Base-by-base conservation (phyloP, 2,797 vertebrate species). In the Taeniopygia guttata region DNA sequence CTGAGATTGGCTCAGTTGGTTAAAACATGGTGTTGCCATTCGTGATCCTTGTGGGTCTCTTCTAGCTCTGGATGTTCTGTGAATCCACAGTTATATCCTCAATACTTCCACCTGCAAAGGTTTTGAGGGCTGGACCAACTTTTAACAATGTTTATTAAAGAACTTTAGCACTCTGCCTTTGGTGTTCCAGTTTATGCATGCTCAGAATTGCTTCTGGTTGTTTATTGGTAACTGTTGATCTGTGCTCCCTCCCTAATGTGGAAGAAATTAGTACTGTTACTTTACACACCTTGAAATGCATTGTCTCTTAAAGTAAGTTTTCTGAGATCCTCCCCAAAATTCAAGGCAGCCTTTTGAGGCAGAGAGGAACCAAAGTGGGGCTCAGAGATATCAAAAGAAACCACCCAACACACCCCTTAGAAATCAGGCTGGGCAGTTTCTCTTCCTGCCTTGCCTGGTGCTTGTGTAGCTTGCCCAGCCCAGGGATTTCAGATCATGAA, bases 41-140 rank as follows among this genome's bases (percentile, higher is more conserved):
- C 4, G 2, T n/a, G 48, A 12, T 14, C 29, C 10, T 16, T 16
- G 60, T 12, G 27, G 52, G 45, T 84, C 5, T 49, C 15, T n/a
- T n/a, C 16, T 46, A 60, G 29, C 73, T 46, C 7, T 34, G 48
- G n/a, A 15, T 62, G 3, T 14, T 62, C 48, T 48, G 11, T 48
- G 48, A 26, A 55, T 17, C 42, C 20, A 10, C 64, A 34, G 14
- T 22, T 73, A 5, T 15, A 16, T 40, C 29, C 20, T 69, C 60
- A 27, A 0, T 18, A 2, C 2, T 51, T 49, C 4, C 9, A 5
- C 0, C 0, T 36, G 27, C 26, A 42, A 25, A 60, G 15, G 21
- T 45, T 40, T 60, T 56, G 51, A 80, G 40, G 42, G 26, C 22
- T 5, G 52, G 6, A 8, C 7, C 7, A 45, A n/a, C 34, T 83